Base-by-base conservation (phyloP, 1,140 invertebrate genomes). In the Bombus confusus region DNA sequence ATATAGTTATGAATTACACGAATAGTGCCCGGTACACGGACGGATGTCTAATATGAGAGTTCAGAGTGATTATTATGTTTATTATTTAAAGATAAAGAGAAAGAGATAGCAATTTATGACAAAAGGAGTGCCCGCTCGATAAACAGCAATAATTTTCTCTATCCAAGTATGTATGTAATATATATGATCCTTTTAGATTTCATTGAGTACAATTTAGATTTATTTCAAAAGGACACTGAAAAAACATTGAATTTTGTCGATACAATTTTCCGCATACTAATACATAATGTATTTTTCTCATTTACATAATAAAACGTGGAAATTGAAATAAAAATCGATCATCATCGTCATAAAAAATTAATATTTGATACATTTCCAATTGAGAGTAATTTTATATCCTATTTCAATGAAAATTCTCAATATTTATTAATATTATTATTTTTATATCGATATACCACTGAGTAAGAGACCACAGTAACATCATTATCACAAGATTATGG, bases 21-120 rank as follows among this genome's bases (percentile, higher is more conserved):
- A 89, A 83, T 84, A 88, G 83, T 91, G 91, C 84, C 91, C 90
- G 87, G 83, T 81, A 86, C 84, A 83, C 86, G 91, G 90, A 92
- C 91, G 91, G 91, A 92, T 90, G 43, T 88, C 88, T 90, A 88
- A 76, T 77, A 39, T 69, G 78, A 84, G 80, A 89, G 80, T 85
- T 79, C 68, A 76, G 85, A 87, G 75, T 84, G 81, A 90, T 86
- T 88, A 85, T 80, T 72, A 80, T 82, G 77, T 79, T 69, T 79
- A 69, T 68, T 77, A n/a, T 79, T 86, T 80, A 87, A 89, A 79
- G 69, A 87, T 81, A 52, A 59, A 87, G 80, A 87, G 85, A 83
- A 89, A 85, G 68, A 88, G 82, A 86, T 64, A 86, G 62, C 86
- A 88, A n/a, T 85, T 74, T 72, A 64, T 76, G 74, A 88, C 68